Evolutionary conservation across 2,113 vertebrate genomes (phyloP).

Genomic region (Aptenodytes patagonicus): DNA sequence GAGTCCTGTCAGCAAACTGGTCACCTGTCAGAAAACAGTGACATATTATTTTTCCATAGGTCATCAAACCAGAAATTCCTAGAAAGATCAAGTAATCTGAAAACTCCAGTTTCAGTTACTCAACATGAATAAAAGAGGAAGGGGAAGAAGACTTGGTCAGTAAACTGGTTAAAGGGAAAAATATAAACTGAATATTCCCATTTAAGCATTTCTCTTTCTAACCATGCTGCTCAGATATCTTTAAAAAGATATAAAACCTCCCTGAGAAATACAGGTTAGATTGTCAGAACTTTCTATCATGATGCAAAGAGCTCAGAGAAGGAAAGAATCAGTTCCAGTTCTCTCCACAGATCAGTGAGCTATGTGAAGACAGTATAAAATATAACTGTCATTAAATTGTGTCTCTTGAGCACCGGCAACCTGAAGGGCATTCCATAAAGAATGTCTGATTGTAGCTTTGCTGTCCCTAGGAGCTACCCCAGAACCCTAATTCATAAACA

Average conservation of each 20-base stretch:
- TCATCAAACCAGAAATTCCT: neutral
- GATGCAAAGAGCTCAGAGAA: neutral
- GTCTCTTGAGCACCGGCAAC: neutral
- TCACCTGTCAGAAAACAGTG: neutral
- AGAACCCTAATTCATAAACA: neutral
- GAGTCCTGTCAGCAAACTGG: neutral
- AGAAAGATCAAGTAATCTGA: neutral
- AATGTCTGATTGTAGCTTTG: neutral
- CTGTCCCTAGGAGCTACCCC: neutral
- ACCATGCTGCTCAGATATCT: neutral
- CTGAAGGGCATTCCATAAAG: neutral
- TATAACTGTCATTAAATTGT: neutral
- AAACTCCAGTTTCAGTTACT: neutral
- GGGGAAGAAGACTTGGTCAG: neutral
- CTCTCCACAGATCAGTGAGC: neutral
- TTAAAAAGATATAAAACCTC: neutral
- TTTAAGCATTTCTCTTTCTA: neutral
- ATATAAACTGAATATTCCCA: neutral
- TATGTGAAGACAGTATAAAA: neutral
- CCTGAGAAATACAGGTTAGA: neutral
- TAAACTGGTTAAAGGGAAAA: neutral
- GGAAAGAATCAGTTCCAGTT: neutral
- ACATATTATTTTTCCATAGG: neutral
- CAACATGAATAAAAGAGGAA: neutral
- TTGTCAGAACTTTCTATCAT: neutral